phyloP scores from a whole-genome alignment of 1,140 invertebrate species.

The Drosophila fuyamai region DNA sequence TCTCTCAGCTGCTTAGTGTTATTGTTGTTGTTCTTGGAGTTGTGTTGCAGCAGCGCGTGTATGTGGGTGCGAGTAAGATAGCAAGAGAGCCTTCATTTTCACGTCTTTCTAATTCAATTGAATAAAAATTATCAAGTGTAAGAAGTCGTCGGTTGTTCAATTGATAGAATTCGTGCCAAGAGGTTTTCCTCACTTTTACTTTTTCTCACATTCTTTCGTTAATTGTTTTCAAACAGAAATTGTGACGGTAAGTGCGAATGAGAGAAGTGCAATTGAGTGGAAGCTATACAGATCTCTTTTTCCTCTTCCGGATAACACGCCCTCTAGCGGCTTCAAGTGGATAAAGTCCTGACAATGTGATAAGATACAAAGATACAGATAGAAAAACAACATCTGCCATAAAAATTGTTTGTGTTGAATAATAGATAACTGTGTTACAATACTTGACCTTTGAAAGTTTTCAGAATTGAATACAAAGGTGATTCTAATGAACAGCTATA shows the following conservation, averaged over 20 bases:
- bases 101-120: constrained; percentile 13
- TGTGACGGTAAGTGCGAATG: constrained; percentile 4
- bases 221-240: constrained; percentile 35
- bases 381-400: neutral
- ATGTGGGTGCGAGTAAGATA: constrained; percentile 12
- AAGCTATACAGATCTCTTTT: constrained; percentile 8
- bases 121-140: constrained; percentile 39
- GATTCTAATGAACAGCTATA: too few relatives aligned
- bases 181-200: constrained; percentile 35
- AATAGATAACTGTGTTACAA: neutral
- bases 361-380: constrained; percentile 11
- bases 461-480: neutral
- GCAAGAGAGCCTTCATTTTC: constrained; percentile 17
- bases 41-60: constrained; percentile 31
- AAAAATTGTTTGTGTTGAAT: neutral
- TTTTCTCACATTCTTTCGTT: constrained; percentile 10
- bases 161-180: constrained; percentile 7
- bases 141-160: constrained; percentile 16
- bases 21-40: constrained; percentile 17
- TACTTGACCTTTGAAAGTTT: neutral
- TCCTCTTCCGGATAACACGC: neutral
- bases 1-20: constrained; percentile 30
- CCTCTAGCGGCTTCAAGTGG: constrained; percentile 6
- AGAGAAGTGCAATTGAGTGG: constrained; percentile 17
- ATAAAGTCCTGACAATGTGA: constrained; percentile 4